phyloP scores from a whole-genome alignment of 1,140 invertebrate genomes.

The Anastrepha ludens region DNA sequence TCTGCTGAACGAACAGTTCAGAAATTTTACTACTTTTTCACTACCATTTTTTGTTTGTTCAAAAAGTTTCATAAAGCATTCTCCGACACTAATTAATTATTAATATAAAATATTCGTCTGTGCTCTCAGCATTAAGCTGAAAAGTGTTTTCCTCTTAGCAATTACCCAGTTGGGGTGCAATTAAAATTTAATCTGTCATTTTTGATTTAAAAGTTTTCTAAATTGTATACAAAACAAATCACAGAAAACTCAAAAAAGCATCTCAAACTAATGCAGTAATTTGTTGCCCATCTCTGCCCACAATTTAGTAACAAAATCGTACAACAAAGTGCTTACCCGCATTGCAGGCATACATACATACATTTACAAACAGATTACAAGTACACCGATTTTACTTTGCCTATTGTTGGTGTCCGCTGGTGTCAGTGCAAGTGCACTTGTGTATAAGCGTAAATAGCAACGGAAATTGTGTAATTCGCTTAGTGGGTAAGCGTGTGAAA shows the following conservation, averaged over 20 bases:
- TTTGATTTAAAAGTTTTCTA: background rate
- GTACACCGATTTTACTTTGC: background rate
- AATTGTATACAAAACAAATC: background rate
- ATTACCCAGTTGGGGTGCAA: background rate
- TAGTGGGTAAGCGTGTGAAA: conserved; percentile 50
- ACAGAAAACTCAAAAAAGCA: background rate
- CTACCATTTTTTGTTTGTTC: too few relatives aligned
- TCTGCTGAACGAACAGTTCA: too few relatives aligned
- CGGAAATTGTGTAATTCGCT: conserved; percentile 52
- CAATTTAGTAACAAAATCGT: background rate
- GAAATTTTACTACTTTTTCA: too few relatives aligned
- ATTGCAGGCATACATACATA: background rate
- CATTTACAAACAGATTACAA: too few relatives aligned
- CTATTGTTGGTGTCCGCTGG: background rate
- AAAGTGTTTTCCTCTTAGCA: too few relatives aligned
- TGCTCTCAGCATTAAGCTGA: too few relatives aligned
- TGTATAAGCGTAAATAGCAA: background rate
- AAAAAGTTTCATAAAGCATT: too few relatives aligned
- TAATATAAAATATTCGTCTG: too few relatives aligned
- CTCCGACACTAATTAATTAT: too few relatives aligned
- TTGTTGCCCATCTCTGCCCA: background rate
- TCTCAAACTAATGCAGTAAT: background rate
- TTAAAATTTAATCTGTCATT: conserved; percentile 38
- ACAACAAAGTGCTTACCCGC: background rate
- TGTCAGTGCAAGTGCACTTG: background rate